phyloP scores from a whole-genome alignment of 2,888 invertebrate species.

The Drosophila emarginata region DNA sequence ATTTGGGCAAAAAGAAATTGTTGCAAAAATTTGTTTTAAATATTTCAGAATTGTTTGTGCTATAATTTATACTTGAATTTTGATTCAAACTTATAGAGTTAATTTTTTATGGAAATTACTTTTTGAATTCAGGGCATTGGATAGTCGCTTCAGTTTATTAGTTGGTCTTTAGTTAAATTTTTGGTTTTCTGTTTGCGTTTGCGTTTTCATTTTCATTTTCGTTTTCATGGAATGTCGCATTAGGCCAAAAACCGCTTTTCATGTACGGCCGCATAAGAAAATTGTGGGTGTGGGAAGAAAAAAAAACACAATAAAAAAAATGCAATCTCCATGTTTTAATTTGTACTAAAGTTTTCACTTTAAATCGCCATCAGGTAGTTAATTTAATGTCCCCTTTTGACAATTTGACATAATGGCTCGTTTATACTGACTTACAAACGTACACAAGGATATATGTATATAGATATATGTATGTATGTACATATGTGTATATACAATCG shows the following conservation, averaged over 20 bases:
- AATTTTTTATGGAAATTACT: background rate
- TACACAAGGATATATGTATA: slow-evolving; percentile 18
- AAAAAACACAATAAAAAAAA: slow-evolving; percentile 14
- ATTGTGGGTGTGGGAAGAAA: background rate
- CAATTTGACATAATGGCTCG: slow-evolving; percentile 62
- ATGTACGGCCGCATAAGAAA: slow-evolving; percentile 5
- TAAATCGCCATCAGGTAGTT: slow-evolving; percentile 27
- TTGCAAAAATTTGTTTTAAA: background rate
- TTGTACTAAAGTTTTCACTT: slow-evolving; percentile 14
- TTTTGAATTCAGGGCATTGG: slow-evolving; percentile 18
- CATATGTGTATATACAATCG: slow-evolving; percentile 12
- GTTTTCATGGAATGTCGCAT: slow-evolving; percentile 51
- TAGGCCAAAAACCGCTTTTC: slow-evolving; percentile 49
- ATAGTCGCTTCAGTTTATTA: background rate
- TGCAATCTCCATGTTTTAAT: background rate
- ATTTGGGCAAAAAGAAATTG: background rate
- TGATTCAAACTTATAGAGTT: background rate
- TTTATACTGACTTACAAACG: slow-evolving; percentile 45
- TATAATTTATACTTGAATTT: background rate
- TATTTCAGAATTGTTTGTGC: background rate
- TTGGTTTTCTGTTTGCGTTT: slow-evolving; percentile 42
- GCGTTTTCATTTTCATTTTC: slow-evolving; percentile 46
- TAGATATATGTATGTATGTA: slow-evolving; percentile 14
- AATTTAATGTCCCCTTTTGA: slow-evolving; percentile 45
- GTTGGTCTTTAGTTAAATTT: slow-evolving; percentile 25